phyloP scores from a whole-genome alignment of 2,888 invertebrate species.

The Drosophila testacea region DNA sequence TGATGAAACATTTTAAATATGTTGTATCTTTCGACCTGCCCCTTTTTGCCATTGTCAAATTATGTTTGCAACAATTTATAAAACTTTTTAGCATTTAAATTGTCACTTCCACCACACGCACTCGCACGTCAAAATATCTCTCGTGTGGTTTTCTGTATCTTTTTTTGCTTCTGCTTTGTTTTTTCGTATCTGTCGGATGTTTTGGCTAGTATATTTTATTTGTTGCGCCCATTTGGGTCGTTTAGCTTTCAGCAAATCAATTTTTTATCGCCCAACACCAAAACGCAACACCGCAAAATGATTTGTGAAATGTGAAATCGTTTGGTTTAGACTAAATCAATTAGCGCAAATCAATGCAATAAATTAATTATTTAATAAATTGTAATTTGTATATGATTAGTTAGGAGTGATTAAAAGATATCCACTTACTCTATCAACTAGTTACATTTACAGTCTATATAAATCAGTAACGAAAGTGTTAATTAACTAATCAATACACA shows the following conservation, averaged over 20 bases:
- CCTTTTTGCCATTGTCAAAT: slow-evolving; percentile 25
- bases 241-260: slow-evolving; percentile 62
- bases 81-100: slow-evolving; percentile 38
- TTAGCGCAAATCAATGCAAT: slow-evolving; percentile 24
- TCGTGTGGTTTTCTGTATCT: slow-evolving; percentile 9
- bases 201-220: slow-evolving; percentile 49
- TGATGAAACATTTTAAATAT: slow-evolving; percentile 14
- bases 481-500: not conserved
- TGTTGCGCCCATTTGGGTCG: slow-evolving; percentile 33
- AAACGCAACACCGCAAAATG: slow-evolving; percentile 20
- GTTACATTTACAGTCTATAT: not conserved
- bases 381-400: slow-evolving; percentile 5
- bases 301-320: slow-evolving; percentile 25
- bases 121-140: slow-evolving; percentile 31
- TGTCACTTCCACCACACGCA: slow-evolving; percentile 38
- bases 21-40: slow-evolving; percentile 3
- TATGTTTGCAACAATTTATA: slow-evolving; percentile 48
- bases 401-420: not conserved
- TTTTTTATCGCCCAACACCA: slow-evolving; percentile 42
- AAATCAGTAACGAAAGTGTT: not conserved
- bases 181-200: slow-evolving; percentile 20
- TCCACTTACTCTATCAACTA: not conserved
- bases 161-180: slow-evolving; percentile 7
- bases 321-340: slow-evolving; percentile 34
- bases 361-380: slow-evolving; percentile 22